A percentile compares a stretch with the other conserved stretches of the same genome.
These are phyloP conservation scores for Pseudochirops corinnae DNA, from an alignment of 2,797 vertebrate species.

Conservation along the genomic window DNA sequence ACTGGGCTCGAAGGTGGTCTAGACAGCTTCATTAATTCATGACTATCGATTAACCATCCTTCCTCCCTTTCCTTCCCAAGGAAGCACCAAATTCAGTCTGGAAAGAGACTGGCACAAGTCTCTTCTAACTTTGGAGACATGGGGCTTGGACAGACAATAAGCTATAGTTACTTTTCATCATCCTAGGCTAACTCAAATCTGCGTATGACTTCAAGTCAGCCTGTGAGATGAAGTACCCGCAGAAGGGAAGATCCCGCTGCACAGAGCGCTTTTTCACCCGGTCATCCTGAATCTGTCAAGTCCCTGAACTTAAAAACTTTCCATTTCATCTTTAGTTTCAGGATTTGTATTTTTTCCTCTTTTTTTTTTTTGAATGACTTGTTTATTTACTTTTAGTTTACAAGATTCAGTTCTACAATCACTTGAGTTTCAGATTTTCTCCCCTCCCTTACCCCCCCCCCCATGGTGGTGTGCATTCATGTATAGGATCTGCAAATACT, in stretches of 20 bases:
- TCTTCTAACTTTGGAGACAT: background rate
- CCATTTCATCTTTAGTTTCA: background rate
- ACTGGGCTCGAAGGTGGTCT: background rate
- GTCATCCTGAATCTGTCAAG: background rate
- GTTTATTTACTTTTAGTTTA: too few species aligned
- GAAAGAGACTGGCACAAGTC: background rate
- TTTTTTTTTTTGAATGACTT: too few species aligned
- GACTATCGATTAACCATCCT: background rate
- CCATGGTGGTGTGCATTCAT: too few species aligned
- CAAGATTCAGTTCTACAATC: too few species aligned
- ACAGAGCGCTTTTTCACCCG: background rate
- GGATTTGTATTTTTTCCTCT: background rate
- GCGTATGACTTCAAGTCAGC: background rate
- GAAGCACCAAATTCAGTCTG: background rate
- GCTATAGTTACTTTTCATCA: background rate
- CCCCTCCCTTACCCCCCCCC: too few species aligned
- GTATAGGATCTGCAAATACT: too few species aligned
- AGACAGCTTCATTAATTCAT: background rate
- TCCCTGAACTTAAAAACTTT: background rate
- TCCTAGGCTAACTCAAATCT: background rate
- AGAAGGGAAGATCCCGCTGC: background rate
- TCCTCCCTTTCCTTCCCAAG: background rate
- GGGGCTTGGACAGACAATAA: background rate
- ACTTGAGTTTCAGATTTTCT: too few species aligned
- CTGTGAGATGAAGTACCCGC: background rate